Evolutionary conservation across 2,888 invertebrate species (phyloP), one percentile per base, ranked within the genome.

Genomic region (Tetanocera ferruginea): DNA sequence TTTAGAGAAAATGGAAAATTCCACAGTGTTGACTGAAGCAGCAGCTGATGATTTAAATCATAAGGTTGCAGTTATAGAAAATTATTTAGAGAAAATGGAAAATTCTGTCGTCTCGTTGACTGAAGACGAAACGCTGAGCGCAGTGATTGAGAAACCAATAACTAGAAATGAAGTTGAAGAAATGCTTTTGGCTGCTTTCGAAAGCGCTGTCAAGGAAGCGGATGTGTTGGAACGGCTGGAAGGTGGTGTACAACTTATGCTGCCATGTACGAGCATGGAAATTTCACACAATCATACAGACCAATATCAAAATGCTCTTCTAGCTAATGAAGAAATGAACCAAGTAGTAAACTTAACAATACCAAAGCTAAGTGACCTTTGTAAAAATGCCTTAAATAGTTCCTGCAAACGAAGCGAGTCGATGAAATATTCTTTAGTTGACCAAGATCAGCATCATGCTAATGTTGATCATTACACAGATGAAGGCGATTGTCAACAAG

Each of bases 321-420:
- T 17, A 8, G 17, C 28, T 19, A 43, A 73, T 14, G 49, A 19
- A 25, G 62, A 19, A 51, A 37, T 23, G 69, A 60, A 51, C 34
- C 67, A 25, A 70, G 70, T 1, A 60, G 62, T 62, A 69, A 51
- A 76, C 34, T 76, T 81, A 75, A 81, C 79, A 80, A 86, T 89
- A 87, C 89, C 89, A 86, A 89, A 89, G 88, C 86, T 89, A 89
- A 89, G 89, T 89, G 89, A 88, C 88, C 89, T 89, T 89, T 89
- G 89, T 86, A 89, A 88, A 86, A 87, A 85, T 88, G 89, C 89
- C 88, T 89, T 89, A 89, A 88, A 86, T 86, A 89, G 88, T 88
- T 88, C 88, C 87, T 89, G 74, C 64, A 64, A 52, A 51, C 64
- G 28, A 57, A 64, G 52, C 64, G 64, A 51, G 25, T 5, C 62